A percentile compares a stretch with the other conserved stretches of the same genome.
phyloP scores from a whole-genome alignment of 2,113 vertebrate genomes.

The Larimichthys polyactis region DNA sequence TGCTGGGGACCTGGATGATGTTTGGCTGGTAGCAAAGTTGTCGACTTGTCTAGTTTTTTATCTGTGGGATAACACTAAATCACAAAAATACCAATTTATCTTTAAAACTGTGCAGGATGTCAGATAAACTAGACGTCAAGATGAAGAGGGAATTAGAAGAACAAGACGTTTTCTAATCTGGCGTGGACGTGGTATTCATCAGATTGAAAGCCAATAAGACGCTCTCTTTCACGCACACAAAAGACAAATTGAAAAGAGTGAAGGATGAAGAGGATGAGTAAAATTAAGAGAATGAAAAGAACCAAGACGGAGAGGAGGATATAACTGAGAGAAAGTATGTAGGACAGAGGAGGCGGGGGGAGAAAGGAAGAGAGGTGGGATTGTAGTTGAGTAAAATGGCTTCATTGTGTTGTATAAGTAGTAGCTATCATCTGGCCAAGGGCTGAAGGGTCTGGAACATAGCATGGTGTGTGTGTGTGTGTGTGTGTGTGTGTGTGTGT shows the following conservation, averaged over 20 bases:
- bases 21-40: no score
- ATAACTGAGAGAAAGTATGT: conserved; percentile 66
- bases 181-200: no score
- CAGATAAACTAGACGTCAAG: no score
- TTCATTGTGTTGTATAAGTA: conserved; percentile 85
- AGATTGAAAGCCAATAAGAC: background rate
- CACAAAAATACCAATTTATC: no score
- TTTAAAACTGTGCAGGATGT: no score
- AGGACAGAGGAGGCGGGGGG: conserved; percentile 64
- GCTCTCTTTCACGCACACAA: background rate
- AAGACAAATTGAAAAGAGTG: conserved; percentile 6
- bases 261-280: conserved; percentile 44
- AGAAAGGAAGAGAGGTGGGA: conserved; percentile 76
- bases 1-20: no score
- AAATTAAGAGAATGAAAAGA: conserved; percentile 44
- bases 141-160: no score
- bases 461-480: conserved; percentile 6
- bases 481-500: conserved; percentile 2
- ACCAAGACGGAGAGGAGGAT: conserved; percentile 40
- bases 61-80: no score
- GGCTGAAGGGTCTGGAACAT: conserved; percentile 77
- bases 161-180: background rate
- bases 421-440: conserved; percentile 83
- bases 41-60: no score
- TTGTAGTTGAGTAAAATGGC: conserved; percentile 83